Conservation (phyloP, 2,113 vertebrate species). For the Oncorhynchus clarkii region DNA sequence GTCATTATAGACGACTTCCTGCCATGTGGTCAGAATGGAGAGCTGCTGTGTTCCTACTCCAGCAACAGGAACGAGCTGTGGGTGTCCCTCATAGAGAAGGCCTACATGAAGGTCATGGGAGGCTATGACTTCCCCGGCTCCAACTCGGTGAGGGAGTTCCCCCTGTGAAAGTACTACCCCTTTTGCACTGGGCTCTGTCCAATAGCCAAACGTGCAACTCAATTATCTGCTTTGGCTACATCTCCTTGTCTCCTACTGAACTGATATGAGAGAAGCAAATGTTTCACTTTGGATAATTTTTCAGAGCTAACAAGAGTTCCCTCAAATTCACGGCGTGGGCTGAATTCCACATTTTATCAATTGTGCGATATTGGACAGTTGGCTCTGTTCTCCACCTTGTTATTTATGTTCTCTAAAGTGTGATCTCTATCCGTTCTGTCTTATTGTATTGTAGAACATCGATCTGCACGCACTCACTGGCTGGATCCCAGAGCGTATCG, state of each 20-base stretch:
- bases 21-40: slow-evolving; percentile 91
- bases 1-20: slow-evolving; percentile 97
- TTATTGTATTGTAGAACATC: slow-evolving; percentile 81
- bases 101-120: slow-evolving; percentile 99
- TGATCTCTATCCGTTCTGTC: slow-evolving; percentile 3
- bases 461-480: slow-evolving; percentile 96
- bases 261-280: too few species aligned
- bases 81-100: slow-evolving; percentile 98
- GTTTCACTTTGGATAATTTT: too few species aligned
- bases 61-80: slow-evolving; percentile 97
- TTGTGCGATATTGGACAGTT: too few species aligned
- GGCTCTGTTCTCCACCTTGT: background rate
- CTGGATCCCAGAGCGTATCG: slow-evolving; percentile 98
- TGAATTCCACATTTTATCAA: too few species aligned
- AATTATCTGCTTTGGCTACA: too few species aligned
- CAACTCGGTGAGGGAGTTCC: slow-evolving; percentile 86
- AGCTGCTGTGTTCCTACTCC: slow-evolving; percentile 96
- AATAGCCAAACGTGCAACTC: too few species aligned
- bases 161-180: too few species aligned
- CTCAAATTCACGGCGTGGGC: too few species aligned
- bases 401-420: background rate
- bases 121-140: slow-evolving; percentile 98
- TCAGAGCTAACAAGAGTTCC: too few species aligned
- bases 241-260: too few species aligned
- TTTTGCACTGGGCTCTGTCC: too few species aligned